Evolutionary conservation across 2,113 vertebrate species (phyloP), one percentile per base, ranked within the genome.

Genomic region (Amia ocellicauda): DNA sequence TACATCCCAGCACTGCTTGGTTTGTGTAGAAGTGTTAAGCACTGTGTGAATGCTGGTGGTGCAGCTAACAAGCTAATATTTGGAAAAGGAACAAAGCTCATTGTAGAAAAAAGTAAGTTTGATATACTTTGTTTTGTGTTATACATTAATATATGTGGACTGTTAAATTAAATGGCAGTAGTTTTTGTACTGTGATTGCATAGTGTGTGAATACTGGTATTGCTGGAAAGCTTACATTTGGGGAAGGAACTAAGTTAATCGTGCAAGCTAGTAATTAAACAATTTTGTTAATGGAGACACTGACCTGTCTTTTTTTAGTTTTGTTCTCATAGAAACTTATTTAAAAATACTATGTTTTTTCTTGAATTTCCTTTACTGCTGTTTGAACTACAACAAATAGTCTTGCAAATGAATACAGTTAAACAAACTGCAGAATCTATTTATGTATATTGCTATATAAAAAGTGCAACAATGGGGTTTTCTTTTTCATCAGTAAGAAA

Each of bases 41-140:
- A 29, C 19, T 43, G 64, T 66, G 64, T 52, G 42, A 59, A 20
- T 59, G 1, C 28, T 66, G 64, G 19, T 24, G 23, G 24, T 24
- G 50, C 49, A 19, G 16, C 0, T 50, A 2, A 45, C 26, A 65
- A 65, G 27, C 29, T 65, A n/a, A 49, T 65, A n/a, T 65, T 65
- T 65, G 63, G 54, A 4, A 43, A 58, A 17, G 63, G 63, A 49
- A 65, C 63, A 47, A 47, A 45, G 19, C 26, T 65, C n/a, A 65
- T 49, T 31, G 63, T 65, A 27, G 63, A 65, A 31, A n/a, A 26
- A 47, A 9, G 55, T 57, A 65, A 63, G 62, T 63, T 36, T 51
- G 17, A 16, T 24, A 19, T 41, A 43, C 45, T 36, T 10, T 36
- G 31, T 36, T 36, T 36, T 36, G 31, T 36, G 31, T n/a, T n/a